Evolutionary conservation across 2,888 invertebrate genomes (phyloP), one percentile per base, ranked within the genome.

Genomic region (Rutpela maculata): DNA sequence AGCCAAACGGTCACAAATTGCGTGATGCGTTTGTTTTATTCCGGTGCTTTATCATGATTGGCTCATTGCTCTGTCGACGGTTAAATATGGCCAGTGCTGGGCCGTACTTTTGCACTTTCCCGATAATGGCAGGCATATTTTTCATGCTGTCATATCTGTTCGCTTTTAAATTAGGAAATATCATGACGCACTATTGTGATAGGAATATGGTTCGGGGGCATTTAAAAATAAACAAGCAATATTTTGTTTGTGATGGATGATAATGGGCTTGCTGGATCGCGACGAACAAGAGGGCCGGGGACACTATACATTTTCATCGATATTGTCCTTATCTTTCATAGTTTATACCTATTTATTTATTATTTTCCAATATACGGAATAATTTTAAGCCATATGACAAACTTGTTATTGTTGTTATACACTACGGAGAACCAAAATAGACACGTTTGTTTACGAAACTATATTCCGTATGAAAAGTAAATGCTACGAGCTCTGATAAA

Each of bases 1-100:
- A 80, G 77, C 77, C 75, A 74, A 75, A 76, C 76, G 77, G 66
- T 77, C 78, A 75, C 72, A 78, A 80, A 80, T 78, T 77, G 80
- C 77, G 75, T 74, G 80, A 78, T 73, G 75, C 77, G 75, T 78
- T 76, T 76, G 76, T 74, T 78, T 77, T 75, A 77, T 80, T 77
- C 50, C 73, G 59, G 77, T 74, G 70, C 77, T 80, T 77, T 74
- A 78, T 80, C 78, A 80, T 67, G 77, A 78, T 77, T 75, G 80
- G 76, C 71, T 77, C 77, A 77, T 76, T 78, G 77, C 78, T 66
- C 69, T 69, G 66, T 72, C 62, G 72, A 72, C 72, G 72, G 72
- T 63, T 72, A 72, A 72, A 72, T 72, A 72, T 72, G 72, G 62
- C 72, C 59, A 60, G 60, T 26, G n/a, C 55, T 26, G 9, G 9